Percentiles rank a stretch among this genome's conserved stretches.
Conservation (phyloP, 2,797 vertebrate genomes). For the Margarornis squamiger region DNA sequence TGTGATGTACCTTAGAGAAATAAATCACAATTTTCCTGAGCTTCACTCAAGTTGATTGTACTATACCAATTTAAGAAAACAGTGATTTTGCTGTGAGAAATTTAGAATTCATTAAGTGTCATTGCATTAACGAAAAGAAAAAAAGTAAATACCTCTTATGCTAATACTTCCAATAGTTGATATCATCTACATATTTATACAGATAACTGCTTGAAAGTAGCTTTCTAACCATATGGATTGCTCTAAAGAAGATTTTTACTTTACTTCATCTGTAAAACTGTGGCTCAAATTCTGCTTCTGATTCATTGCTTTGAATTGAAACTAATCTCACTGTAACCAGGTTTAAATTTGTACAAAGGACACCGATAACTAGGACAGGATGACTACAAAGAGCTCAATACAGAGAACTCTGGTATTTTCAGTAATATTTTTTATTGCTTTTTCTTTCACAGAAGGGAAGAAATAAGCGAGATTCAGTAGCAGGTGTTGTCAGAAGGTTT, state of each 20-base stretch:
- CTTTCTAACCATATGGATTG: background rate
- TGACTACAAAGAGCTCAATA: background rate
- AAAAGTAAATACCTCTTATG: background rate
- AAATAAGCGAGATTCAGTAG: background rate
- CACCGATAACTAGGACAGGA: background rate
- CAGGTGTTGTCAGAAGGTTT: background rate
- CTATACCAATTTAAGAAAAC: background rate
- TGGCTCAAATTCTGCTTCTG: background rate
- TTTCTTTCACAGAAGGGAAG: background rate
- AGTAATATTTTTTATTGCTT: background rate
- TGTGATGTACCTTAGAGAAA: background rate
- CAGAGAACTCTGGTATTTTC: background rate
- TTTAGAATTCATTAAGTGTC: background rate
- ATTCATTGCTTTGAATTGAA: background rate
- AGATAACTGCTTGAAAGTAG: background rate
- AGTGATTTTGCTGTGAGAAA: background rate
- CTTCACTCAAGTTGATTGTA: background rate
- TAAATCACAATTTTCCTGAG: background rate
- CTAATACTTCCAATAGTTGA: background rate
- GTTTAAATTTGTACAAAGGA: background rate
- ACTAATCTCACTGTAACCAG: background rate
- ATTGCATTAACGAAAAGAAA: background rate
- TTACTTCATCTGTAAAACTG: background rate
- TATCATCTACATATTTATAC: background rate
- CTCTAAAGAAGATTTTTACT: background rate